Percentiles rank a stretch among this genome's conserved stretches.
These are phyloP conservation scores for Caenorhabditis plicata DNA, from an alignment of 2,888 invertebrate species.

Conservation along the genomic window DNA sequence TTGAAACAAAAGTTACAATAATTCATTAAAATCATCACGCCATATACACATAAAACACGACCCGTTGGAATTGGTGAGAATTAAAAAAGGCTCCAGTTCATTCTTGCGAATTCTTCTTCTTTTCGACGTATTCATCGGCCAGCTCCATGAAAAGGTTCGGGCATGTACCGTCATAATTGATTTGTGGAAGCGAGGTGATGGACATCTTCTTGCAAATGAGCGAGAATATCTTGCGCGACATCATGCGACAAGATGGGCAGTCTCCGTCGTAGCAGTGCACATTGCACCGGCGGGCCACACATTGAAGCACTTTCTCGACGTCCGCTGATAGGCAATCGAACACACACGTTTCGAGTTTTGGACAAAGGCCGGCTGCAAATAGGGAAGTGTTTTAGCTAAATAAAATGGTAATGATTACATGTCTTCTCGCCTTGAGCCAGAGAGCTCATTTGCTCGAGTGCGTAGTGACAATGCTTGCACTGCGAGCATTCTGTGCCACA, in stretches of 20 bases:
- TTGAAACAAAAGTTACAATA: not conserved
- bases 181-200: conserved; percentile 28
- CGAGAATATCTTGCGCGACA: conserved; percentile 41
- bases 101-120: conserved; percentile 12
- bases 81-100: not conserved
- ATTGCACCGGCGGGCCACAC: conserved; percentile 43
- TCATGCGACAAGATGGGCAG: conserved; percentile 45
- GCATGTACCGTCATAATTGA: conserved; percentile 40
- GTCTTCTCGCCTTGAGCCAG: conserved; percentile 47
- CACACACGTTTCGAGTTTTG: conserved; percentile 43
- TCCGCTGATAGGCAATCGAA: conserved; percentile 39
- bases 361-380: conserved; percentile 44
- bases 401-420: conserved; percentile 20
- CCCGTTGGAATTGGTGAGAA: not conserved
- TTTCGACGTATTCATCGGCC: conserved; percentile 39
- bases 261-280: conserved; percentile 52
- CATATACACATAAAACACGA: too few species aligned
- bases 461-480: conserved; percentile 48
- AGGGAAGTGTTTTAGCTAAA: not conserved
- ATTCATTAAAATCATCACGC: too few species aligned
- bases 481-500: conserved; percentile 43
- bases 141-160: conserved; percentile 43
- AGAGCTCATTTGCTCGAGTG: conserved; percentile 47
- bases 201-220: conserved; percentile 30
- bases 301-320: conserved; percentile 30